Evolutionary conservation across 2,888 invertebrate genomes (phyloP).

Genomic region (Eudemis profundana): DNA sequence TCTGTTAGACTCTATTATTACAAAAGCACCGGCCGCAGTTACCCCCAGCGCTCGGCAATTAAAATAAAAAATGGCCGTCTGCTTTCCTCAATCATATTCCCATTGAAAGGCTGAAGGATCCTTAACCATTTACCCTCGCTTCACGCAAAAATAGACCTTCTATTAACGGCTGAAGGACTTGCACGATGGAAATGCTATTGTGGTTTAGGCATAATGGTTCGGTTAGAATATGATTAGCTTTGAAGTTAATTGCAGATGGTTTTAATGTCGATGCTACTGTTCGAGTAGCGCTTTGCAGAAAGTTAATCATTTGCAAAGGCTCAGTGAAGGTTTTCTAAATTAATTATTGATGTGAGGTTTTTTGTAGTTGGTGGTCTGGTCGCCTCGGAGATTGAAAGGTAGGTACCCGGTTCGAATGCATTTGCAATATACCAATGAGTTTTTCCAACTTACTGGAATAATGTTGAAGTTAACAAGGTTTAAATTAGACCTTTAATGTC

Average conservation of each 20-base stretch:
- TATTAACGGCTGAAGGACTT: background rate
- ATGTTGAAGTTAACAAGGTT: no score
- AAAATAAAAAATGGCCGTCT: conserved; percentile 7
- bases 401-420: no score
- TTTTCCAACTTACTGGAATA: no score
- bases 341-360: background rate
- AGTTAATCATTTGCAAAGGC: background rate
- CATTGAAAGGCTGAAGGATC: conserved; percentile 14
- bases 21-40: background rate
- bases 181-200: background rate
- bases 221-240: conserved; percentile 8
- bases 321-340: background rate
- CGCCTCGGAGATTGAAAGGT: no score
- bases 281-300: background rate
- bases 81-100: conserved; percentile 6
- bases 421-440: no score
- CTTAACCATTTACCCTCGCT: background rate
- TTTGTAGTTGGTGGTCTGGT: background rate
- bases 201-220: background rate
- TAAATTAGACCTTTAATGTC: no score
- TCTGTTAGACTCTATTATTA: no score
- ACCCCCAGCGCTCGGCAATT: conserved; percentile 6
- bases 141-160: background rate
- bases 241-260: conserved; percentile 8
- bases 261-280: background rate